Evolutionary conservation across 2,113 vertebrate genomes (phyloP).

Genomic region (Zapus hudsonius): DNA sequence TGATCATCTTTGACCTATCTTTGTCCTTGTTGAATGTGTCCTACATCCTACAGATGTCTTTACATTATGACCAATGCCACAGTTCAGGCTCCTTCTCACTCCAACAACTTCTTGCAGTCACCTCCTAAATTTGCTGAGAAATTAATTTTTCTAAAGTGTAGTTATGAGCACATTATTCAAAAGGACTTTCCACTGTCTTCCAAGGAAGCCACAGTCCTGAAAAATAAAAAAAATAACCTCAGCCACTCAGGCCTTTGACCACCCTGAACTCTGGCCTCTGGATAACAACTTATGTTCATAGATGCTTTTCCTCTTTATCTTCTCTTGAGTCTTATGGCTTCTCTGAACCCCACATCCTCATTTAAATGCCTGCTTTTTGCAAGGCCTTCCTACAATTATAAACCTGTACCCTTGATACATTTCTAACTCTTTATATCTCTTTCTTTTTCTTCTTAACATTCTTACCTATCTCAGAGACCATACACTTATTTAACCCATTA

Average conservation of each 20-base stretch:
- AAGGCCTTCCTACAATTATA: background rate
- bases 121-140: background rate
- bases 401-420: background rate
- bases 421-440: background rate
- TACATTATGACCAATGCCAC: background rate
- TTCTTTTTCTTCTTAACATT: background rate
- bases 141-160: background rate
- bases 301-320: background rate
- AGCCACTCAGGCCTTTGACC: background rate
- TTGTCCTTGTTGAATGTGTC: background rate
- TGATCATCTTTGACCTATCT: background rate
- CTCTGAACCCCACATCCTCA: background rate
- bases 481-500: background rate
- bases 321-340: background rate
- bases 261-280: background rate
- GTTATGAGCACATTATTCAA: background rate
- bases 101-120: background rate
- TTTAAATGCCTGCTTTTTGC: background rate
- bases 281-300: background rate
- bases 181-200: background rate
- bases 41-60: background rate
- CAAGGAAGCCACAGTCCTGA: background rate
- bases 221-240: fast-evolving
- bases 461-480: background rate
- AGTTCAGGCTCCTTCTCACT: background rate